phyloP scores from a whole-genome alignment of 1,140 invertebrate genomes.

The Meloidogyne hapla region DNA sequence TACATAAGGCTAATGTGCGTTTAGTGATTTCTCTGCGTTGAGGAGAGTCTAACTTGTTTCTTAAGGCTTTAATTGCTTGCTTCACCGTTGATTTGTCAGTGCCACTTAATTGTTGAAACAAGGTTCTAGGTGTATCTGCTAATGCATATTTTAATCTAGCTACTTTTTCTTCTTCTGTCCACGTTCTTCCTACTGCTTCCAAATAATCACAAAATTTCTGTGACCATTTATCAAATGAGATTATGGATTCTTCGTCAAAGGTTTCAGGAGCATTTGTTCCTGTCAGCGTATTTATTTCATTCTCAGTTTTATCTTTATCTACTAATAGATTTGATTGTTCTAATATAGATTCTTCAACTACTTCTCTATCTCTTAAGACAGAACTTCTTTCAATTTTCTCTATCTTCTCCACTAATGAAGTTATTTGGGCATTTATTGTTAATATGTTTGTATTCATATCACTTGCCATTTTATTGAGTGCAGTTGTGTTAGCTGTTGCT shows the following conservation, averaged over 20 bases:
- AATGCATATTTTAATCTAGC: neutral
- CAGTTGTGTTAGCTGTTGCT: neutral
- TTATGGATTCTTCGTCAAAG: conserved; percentile 1
- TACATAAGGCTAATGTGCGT: neutral
- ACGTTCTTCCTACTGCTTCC: neutral
- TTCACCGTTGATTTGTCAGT: too few species aligned
- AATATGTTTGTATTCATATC: conserved; percentile 5
- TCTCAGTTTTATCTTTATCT: neutral
- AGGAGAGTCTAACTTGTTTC: conserved; percentile 8
- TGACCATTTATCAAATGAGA: neutral
- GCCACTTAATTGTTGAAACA: neutral
- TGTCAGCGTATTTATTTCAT: neutral
- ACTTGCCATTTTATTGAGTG: conserved; percentile 9
- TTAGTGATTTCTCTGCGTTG: neutral
- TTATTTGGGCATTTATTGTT: neutral
- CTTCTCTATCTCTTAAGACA: neutral
- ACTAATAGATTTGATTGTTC: neutral
- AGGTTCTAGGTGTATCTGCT: neutral
- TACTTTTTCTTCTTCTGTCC: conserved; percentile 3
- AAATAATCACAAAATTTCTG: neutral
- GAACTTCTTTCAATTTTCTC: neutral
- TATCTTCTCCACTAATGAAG: neutral
- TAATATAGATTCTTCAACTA: neutral
- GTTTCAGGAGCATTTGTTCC: neutral
- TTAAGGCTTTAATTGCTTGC: too few species aligned